Conservation (phyloP, 1,140 invertebrate genomes). For the Drosophila nasuta region DNA sequence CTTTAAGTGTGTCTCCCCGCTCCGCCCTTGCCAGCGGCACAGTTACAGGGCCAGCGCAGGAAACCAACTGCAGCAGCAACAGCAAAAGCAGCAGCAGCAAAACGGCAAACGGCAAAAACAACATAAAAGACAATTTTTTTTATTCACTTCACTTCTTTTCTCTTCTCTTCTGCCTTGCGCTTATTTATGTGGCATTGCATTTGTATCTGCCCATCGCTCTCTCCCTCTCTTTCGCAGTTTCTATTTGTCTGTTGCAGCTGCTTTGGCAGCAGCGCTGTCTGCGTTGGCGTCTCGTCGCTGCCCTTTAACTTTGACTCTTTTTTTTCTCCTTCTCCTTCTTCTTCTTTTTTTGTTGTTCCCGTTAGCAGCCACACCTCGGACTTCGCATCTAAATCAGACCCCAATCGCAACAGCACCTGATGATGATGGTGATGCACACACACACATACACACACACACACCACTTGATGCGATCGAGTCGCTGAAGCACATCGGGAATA, state of each 20-base stretch:
- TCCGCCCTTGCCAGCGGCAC: conserved; percentile 26
- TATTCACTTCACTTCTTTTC: neutral
- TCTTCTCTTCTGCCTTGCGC: conserved; percentile 63
- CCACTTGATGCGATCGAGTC: conserved; percentile 38
- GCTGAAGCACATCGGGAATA: conserved; percentile 12
- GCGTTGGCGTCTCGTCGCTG: conserved; percentile 77
- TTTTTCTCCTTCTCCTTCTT: neutral
- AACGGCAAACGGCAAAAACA: conserved; percentile 46
- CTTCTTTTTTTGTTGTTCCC: neutral
- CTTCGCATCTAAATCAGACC: conserved; percentile 2
- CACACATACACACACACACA: too few relatives aligned
- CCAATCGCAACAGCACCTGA: conserved; percentile 30
- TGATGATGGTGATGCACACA: conserved; percentile 1
- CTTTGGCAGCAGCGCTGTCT: conserved; percentile 33
- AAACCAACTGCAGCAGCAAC: conserved; percentile 33
- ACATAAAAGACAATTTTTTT: conserved; percentile 76
- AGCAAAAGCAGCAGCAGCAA: conserved; percentile 17
- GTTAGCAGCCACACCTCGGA: conserved; percentile 8
- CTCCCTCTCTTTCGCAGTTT: neutral
- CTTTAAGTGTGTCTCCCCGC: conserved; percentile 69
- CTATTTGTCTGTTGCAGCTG: conserved; percentile 17
- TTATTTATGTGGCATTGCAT: conserved; percentile 78
- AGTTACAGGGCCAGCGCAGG: conserved; percentile 45
- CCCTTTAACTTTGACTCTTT: conserved; percentile 65
- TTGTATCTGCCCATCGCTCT: conserved; percentile 19